Percentiles rank a stretch among this genome's conserved stretches.
phyloP scores from a whole-genome alignment of 1,140 invertebrate species.

The Paramacrobiotus metropolitanus region DNA sequence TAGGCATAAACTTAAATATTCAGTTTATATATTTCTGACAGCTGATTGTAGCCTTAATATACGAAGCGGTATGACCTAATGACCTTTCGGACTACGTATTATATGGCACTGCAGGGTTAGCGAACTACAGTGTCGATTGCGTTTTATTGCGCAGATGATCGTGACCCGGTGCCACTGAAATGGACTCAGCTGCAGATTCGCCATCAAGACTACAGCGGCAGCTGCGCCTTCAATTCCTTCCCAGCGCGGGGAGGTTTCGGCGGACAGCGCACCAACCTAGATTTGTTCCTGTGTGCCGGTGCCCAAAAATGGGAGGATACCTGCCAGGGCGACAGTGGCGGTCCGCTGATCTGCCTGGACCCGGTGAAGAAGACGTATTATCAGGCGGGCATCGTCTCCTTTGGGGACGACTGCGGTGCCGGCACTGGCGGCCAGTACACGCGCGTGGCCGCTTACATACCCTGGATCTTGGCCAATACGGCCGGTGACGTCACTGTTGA shows the following conservation, averaged over 20 bases:
- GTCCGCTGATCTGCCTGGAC: conserved; percentile 38
- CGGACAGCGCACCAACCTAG: not conserved
- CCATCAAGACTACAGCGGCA: not conserved
- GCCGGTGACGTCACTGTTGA: not conserved
- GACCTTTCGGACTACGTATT: no score
- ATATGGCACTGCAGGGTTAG: no score
- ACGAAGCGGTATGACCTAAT: no score
- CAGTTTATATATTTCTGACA: no score
- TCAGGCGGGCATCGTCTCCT: not conserved
- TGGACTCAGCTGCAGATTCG: conserved; percentile 1
- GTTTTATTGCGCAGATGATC: not conserved
- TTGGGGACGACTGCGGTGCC: conserved; percentile 1
- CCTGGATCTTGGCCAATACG: not conserved
- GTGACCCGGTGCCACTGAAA: not conserved
- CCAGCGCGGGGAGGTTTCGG: not conserved
- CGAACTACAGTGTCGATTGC: no score
- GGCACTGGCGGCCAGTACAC: not conserved
- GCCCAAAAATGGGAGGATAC: conserved; percentile 30
- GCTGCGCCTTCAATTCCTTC: not conserved
- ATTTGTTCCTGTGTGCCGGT: not conserved
- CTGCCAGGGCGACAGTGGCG: conserved; percentile 59
- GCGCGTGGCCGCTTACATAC: not conserved
- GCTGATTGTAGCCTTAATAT: no score
- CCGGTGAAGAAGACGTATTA: not conserved
- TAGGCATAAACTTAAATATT: no score